Percentiles rank a stretch among this genome's conserved stretches.
These are phyloP conservation scores for Dynastes grantii DNA, from an alignment of 2,888 invertebrate species.

Conservation along the genomic window DNA sequence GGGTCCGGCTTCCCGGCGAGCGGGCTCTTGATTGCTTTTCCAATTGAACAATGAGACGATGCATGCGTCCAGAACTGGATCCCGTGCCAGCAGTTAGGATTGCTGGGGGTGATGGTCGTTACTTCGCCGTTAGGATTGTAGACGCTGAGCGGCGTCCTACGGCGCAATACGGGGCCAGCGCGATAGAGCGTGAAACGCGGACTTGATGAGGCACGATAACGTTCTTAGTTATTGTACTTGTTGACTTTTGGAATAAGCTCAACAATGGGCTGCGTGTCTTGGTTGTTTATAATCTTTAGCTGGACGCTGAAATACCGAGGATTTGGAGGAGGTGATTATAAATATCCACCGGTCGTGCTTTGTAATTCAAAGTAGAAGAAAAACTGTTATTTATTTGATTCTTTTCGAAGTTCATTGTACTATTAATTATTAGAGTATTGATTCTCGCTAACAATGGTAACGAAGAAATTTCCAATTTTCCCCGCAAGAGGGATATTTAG, in stretches of 20 bases:
- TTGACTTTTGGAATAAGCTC: conserved; percentile 57
- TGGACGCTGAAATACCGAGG: background rate
- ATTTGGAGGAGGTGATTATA: background rate
- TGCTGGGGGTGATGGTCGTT: conserved; percentile 56
- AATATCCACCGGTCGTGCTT: background rate
- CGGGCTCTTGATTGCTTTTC: conserved; percentile 55
- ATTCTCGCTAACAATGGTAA: background rate
- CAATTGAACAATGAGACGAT: conserved; percentile 49
- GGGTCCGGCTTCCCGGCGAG: conserved; percentile 33
- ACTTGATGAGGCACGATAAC: conserved; percentile 56
- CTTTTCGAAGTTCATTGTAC: background rate
- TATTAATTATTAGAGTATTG: background rate
- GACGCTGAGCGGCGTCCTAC: too few relatives aligned
- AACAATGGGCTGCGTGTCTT: conserved; percentile 27
- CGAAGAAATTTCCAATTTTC: background rate
- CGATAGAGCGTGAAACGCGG: conserved; percentile 58
- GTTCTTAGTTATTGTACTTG: conserved; percentile 56
- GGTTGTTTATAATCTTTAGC: conserved; percentile 5
- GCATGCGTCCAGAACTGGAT: conserved; percentile 51
- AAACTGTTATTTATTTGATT: background rate
- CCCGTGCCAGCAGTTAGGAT: conserved; percentile 63
- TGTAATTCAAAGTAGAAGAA: background rate
- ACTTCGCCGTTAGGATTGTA: conserved; percentile 51
- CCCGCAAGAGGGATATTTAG: too few relatives aligned
- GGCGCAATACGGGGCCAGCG: conserved; percentile 35